A percentile compares a stretch with the other conserved stretches of the same genome.
phyloP scores from a whole-genome alignment of 2,888 invertebrate species.

The Sphaerophoria rueppellii region DNA sequence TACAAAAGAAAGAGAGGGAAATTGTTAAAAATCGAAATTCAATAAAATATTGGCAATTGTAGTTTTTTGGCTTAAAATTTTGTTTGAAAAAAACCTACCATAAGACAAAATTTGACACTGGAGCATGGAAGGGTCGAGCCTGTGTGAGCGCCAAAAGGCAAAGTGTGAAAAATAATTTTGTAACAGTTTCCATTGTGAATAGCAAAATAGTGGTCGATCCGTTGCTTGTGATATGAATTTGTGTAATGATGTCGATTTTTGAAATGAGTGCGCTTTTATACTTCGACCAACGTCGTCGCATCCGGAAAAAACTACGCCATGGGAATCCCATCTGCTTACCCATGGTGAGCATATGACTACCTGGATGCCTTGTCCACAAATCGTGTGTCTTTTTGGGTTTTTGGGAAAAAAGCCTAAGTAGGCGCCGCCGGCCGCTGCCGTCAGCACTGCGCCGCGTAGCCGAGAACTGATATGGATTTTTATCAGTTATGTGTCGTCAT shows the following conservation, averaged over 20 bases:
- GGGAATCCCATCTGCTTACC: constrained; percentile 43
- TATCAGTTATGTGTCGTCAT: constrained; percentile 4
- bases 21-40: constrained; percentile 19
- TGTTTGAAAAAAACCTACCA: constrained; percentile 52
- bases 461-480: constrained; percentile 9
- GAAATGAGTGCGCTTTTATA: constrained; percentile 31
- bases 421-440: no score
- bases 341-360: constrained; percentile 37
- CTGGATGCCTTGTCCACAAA: constrained; percentile 34
- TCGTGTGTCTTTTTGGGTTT: constrained; percentile 55
- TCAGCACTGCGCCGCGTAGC: constrained; percentile 3
- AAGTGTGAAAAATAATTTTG: background rate
- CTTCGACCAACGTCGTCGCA: background rate
- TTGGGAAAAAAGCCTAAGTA: constrained; percentile 28
- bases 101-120: constrained; percentile 39
- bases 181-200: constrained; percentile 30
- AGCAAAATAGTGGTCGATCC: background rate
- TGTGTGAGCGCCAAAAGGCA: constrained; percentile 13
- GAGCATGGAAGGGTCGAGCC: constrained; percentile 38
- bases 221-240: constrained; percentile 36
- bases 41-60: background rate
- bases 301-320: constrained; percentile 1
- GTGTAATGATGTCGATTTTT: constrained; percentile 36
- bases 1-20: constrained; percentile 13
- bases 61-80: background rate